Evolutionary conservation across 2,113 vertebrate genomes (phyloP), one percentile per base, ranked within the genome.

Genomic region (Vulpes vulpes): DNA sequence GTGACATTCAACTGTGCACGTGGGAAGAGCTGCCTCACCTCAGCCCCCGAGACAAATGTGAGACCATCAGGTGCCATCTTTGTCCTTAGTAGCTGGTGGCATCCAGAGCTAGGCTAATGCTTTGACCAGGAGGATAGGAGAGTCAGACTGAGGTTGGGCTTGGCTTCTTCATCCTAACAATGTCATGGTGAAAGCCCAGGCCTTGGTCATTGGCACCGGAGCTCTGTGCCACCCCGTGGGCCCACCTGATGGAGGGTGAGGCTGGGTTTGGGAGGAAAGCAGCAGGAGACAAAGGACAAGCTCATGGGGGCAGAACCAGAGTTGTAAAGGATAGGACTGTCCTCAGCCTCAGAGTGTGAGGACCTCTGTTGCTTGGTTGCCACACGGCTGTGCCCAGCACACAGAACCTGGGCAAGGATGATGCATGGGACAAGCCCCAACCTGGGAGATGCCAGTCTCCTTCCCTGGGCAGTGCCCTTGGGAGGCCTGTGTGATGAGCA

Each of bases 191-290:
- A 73, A 49, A 30, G 71, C 12, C 2, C 0, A 53, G 27, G 43
- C 55, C 22, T 69, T 4, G 0, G 53, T 35, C 67, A 30, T 2
- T 0, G 32, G 17, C 57, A 19, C 17, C 1, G 10, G 19, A 14
- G 51, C 65, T 8, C 8, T 0, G 2, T 1, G 0, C 0, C 0
- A 51, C 22, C 32, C 38, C 12, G 38, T 51, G 11, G 19, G 71
- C 11, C 16, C 16, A 2, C 2, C 22, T 8, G 71, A 79, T 19
- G 25, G 22, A 30, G 7, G 53, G 3, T 60, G 38, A 1, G 23
- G 32, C 1, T 60, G 12, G 5, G 53, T 19, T 9, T 16, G 30
- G 15, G 43, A 67, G 27, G 60, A 9, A 27, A 0, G 4, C 23
- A 1, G 8, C 0, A 1, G 19, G 20, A 17, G 57, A 32, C 59